Percentiles rank a stretch among this genome's conserved stretches.
These are phyloP conservation scores for Peromyscus eremicus DNA, from an alignment of 2,797 vertebrate genomes.

Conservation along the genomic window DNA sequence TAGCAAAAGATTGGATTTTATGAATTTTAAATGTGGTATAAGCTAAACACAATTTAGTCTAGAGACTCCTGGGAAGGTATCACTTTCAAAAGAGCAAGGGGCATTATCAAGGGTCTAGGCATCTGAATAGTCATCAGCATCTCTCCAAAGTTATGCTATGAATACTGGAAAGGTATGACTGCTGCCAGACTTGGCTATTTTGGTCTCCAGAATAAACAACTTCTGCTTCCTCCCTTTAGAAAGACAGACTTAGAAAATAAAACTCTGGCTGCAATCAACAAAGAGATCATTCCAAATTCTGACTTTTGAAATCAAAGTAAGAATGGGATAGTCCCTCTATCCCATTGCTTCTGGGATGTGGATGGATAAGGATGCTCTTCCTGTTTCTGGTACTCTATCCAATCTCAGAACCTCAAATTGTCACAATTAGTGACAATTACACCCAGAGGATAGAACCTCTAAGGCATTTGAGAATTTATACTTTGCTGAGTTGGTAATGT, in stretches of 20 bases:
- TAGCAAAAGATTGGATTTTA: background rate
- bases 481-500: background rate
- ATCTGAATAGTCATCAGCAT: background rate
- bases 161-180: background rate
- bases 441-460: background rate
- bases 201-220: background rate
- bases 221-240: background rate
- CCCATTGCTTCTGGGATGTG: too few species aligned
- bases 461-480: background rate
- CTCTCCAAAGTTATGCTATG: background rate
- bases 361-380: fast-evolving
- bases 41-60: background rate
- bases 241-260: background rate
- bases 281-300: background rate
- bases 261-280: background rate
- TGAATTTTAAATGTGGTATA: background rate
- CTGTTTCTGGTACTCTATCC: background rate
- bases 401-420: background rate
- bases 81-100: background rate
- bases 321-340: background rate
- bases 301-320: background rate
- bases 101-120: fast-evolving
- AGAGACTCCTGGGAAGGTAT: background rate
- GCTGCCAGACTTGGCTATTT: background rate
- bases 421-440: background rate